Percentiles rank a stretch among this genome's conserved stretches.
These are phyloP conservation scores for Pedetes capensis DNA, from an alignment of 2,113 vertebrate species.

Conservation along the genomic window DNA sequence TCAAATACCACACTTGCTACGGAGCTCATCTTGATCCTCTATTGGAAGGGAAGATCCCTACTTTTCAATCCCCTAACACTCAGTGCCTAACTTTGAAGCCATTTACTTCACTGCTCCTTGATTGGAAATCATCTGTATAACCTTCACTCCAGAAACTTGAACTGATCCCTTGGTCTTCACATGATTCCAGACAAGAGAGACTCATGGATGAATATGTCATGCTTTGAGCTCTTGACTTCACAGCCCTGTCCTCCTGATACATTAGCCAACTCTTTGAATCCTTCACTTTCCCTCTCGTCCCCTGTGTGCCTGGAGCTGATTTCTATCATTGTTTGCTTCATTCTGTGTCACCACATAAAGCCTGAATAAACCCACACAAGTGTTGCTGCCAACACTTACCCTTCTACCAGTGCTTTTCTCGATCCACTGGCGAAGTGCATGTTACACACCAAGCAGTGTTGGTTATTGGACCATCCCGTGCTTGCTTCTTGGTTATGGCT, in stretches of 20 bases:
- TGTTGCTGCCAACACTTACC: neutral
- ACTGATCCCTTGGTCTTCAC: neutral
- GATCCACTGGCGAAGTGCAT: neutral
- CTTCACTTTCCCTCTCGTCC: neutral
- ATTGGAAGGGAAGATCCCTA: neutral
- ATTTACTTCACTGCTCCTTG: neutral
- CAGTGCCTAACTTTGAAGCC: neutral
- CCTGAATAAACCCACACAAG: no score
- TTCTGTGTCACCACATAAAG: neutral
- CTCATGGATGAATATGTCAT: neutral
- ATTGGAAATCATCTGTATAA: neutral
- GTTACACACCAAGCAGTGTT: neutral
- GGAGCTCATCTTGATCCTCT: neutral
- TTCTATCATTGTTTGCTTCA: neutral
- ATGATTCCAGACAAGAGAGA: neutral
- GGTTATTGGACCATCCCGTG: fast-evolving
- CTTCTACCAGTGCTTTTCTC: neutral
- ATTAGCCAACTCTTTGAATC: neutral
- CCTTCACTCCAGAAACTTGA: neutral
- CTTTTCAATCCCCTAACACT: neutral
- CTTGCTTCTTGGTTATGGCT: neutral
- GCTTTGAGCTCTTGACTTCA: neutral
- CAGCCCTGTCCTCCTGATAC: neutral
- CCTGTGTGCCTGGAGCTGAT: neutral
- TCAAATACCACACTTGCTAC: neutral